Evolutionary conservation across 2,113 vertebrate genomes (phyloP).

Genomic region (Campylorhamphus procurvoides): DNA sequence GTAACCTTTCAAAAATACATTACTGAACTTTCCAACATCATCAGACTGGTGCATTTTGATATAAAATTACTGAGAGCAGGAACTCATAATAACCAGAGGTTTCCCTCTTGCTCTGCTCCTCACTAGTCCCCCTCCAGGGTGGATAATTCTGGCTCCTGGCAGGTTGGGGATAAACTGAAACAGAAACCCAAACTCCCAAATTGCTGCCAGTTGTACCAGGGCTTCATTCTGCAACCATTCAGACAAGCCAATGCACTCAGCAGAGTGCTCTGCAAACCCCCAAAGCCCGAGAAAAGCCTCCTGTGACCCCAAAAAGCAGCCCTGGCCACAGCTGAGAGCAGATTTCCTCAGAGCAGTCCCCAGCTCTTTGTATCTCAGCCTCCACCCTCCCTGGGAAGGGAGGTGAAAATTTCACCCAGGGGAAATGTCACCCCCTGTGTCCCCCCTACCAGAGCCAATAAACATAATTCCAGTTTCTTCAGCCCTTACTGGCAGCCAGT

Average conservation of each 20-base stretch:
- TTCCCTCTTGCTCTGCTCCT: background rate
- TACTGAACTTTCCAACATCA: background rate
- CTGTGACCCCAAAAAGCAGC: background rate
- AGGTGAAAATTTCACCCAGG: too few relatives aligned
- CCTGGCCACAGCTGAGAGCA: background rate
- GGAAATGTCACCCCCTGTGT: background rate
- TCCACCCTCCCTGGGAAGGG: background rate
- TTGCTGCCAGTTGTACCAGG: background rate
- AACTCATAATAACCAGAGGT: background rate
- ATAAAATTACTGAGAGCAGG: background rate
- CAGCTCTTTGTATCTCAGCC: background rate
- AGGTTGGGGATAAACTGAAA: background rate
- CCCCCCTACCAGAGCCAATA: constrained; percentile 9
- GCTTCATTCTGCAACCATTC: background rate
- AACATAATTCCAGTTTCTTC: constrained; percentile 21
- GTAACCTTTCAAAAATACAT: background rate
- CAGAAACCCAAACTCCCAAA: background rate
- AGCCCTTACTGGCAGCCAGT: constrained; percentile 2
- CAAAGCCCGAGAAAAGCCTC: background rate
- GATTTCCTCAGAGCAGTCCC: background rate
- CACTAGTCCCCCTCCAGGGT: background rate
- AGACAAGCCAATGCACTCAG: background rate
- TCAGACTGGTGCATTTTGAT: background rate
- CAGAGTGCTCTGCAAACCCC: background rate
- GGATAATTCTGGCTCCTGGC: background rate